Evolutionary conservation across 2,888 invertebrate species (phyloP), one percentile per base, ranked within the genome.

Genomic region (Leptarthrus brevirostris): DNA sequence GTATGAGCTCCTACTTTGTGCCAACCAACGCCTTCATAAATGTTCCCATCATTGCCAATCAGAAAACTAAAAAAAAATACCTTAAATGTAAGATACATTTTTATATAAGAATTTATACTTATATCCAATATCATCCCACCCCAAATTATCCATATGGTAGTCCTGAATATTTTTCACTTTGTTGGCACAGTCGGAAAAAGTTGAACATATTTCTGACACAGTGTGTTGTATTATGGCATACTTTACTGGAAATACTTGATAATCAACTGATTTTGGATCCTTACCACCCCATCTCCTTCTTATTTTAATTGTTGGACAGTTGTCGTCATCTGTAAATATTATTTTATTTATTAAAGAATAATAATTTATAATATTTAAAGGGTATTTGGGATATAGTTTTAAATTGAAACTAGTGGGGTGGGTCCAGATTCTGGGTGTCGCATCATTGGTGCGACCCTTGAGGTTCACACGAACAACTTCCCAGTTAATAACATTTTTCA

Each of bases 1-100:
- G 89, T 88, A 77, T 90, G 91, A 0, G 89, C 87, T 0, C 90
- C 91, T 8, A 85, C 84, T 44, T 86, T 85, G 3, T 87, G 85
- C 91, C 91, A 91, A 1, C 91, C 91, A 1, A 86, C 81, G 0
- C 90, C 91, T 82, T 91, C 90, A 78, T 90, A 91, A 8, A 91
- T 85, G 34, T 88, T 86, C 3, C 90, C 90, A 79, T 90, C 90
- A 26, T 88, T 88, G 4, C 90, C 90, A 71, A 91, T 86, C 75
- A 90, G 79, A 76, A 89, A 90, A 54, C 89, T 89, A 10, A 16
- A 26, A 34, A 18, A n/a, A n/a, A n/a, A n/a, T n/a, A n/a, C n/a
- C n/a, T n/a, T n/a, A n/a, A n/a, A n/a, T n/a, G n/a, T n/a, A n/a
- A n/a, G n/a, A n/a, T n/a, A n/a, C 4, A 74, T n/a, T 10, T 14